These are phyloP conservation scores for Tortricodes alternella DNA, from an alignment of 2,888 invertebrate genomes.

Conservation along the genomic window DNA sequence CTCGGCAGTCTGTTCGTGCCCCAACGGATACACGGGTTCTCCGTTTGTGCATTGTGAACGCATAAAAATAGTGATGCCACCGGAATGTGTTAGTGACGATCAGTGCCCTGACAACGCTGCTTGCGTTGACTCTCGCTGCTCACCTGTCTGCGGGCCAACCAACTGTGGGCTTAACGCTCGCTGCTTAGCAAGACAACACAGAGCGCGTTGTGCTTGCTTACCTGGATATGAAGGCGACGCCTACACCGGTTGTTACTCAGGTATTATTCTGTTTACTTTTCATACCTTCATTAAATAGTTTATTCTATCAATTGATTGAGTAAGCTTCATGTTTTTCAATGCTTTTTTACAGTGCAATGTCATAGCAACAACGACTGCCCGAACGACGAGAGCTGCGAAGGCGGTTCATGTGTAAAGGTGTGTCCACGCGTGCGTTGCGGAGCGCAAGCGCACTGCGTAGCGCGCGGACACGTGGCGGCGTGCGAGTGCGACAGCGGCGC, in stretches of 20 bases:
- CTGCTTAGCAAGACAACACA: constrained; percentile 89
- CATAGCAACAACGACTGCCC: constrained; percentile 93
- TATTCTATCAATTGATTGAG: background rate
- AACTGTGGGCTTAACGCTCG: constrained; percentile 90
- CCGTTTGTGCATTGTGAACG: constrained; percentile 88
- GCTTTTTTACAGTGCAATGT: constrained; percentile 87
- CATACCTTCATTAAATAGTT: background rate
- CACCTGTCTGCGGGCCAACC: constrained; percentile 88
- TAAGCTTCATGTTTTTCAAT: background rate
- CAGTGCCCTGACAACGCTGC: constrained; percentile 93
- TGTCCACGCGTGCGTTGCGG: constrained; percentile 92
- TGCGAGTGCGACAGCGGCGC: constrained; percentile 90
- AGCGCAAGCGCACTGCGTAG: constrained; percentile 88
- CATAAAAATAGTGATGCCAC: constrained; percentile 72
- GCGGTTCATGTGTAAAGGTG: constrained; percentile 90
- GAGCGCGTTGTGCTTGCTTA: constrained; percentile 91
- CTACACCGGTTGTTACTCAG: constrained; percentile 88
- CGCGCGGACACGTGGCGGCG: constrained; percentile 89
- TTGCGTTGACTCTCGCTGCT: constrained; percentile 89
- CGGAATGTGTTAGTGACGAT: constrained; percentile 89
- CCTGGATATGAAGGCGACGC: constrained; percentile 93
- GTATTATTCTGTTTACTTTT: constrained; percentile 55
- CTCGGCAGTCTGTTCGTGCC: constrained; percentile 92
- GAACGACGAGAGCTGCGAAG: constrained; percentile 90
- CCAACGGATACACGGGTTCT: constrained; percentile 88